Base-by-base conservation (phyloP, 2,888 invertebrate species). In the Caenorhabditis sp. region DNA sequence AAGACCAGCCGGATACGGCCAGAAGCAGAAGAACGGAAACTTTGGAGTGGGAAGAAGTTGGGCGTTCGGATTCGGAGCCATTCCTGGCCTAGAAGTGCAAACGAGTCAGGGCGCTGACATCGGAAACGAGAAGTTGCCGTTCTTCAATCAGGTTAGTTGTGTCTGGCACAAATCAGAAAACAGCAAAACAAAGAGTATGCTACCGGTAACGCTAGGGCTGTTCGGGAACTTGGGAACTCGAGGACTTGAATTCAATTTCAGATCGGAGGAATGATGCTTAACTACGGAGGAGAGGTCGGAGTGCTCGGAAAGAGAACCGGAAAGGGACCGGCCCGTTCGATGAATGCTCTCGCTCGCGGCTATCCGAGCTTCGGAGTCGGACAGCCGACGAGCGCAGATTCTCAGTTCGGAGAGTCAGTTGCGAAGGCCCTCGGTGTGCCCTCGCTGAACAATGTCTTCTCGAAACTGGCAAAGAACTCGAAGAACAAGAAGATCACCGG, bases 11-110 rank as follows among this genome's bases (percentile, higher is more conserved):
- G 86, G 86, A n/a, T 86, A 86, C 52, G 86, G 86, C 11, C 86
- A 86, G 70, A 86, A 86, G 53, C 86, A 86, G 75, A 80, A 86
- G 68, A 85, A 85, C 56, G 86, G 86, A 45, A 80, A 86, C 24
- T 73, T 86, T 15, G 86, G 86, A 27, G 50, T 85, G 0, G 86
- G 86, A 30, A 68, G 79, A 17, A 82, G 82, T 43, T 85, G 83
- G 52, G 85, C 80, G 22, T 77, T 85, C 55, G 86, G 86, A 52
- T 32, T 85, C n/a, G 86, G 86, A 48, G 76, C 78, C 0, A 81
- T 86, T 26, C 86, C 86, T 8, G 86, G 84, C 22, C 62, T 84
- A 53, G 80, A 79, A 30, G 46, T 84, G 11, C 30, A 70, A 1
- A 66, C 70, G 1, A 82, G 82, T 74, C 76, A 80, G 27, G 84